These are phyloP conservation scores for Luscinia luscinia DNA, from an alignment of 2,797 vertebrate genomes.

Conservation along the genomic window DNA sequence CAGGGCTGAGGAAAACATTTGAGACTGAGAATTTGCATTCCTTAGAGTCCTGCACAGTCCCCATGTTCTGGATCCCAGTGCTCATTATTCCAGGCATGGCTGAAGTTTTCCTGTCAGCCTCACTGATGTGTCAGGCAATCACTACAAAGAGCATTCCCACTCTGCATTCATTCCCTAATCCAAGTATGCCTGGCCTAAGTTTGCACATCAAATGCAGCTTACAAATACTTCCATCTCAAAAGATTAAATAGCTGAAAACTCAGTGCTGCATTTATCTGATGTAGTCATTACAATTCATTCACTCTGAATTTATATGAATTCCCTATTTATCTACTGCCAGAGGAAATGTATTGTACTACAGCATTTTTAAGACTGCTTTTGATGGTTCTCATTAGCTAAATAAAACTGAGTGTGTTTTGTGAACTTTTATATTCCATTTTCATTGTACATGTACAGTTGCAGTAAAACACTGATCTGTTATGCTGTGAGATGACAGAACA, in stretches of 20 bases:
- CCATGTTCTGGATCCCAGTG: rapidly evolving
- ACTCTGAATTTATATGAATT: neutral
- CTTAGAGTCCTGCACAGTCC: neutral
- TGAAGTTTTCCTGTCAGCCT: neutral
- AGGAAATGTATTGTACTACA: neutral
- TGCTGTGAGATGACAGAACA: neutral
- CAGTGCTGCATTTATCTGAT: constrained; percentile 6
- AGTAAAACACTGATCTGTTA: neutral
- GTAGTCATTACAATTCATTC: neutral
- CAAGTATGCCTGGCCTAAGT: neutral
- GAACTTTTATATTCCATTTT: neutral
- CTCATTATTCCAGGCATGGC: neutral
- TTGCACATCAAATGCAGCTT: neutral
- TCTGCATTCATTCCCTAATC: neutral
- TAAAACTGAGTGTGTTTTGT: neutral
- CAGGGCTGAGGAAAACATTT: neutral
- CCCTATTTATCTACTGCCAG: neutral
- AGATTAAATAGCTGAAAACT: neutral
- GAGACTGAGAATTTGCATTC: neutral
- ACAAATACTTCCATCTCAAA: neutral
- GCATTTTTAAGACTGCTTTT: neutral
- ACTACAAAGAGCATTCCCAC: neutral
- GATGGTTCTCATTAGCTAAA: neutral
- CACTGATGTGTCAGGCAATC: neutral
- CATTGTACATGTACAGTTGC: neutral